Base-by-base conservation (phyloP, 2,113 vertebrate species). In the Motacilla tschutschensis region DNA sequence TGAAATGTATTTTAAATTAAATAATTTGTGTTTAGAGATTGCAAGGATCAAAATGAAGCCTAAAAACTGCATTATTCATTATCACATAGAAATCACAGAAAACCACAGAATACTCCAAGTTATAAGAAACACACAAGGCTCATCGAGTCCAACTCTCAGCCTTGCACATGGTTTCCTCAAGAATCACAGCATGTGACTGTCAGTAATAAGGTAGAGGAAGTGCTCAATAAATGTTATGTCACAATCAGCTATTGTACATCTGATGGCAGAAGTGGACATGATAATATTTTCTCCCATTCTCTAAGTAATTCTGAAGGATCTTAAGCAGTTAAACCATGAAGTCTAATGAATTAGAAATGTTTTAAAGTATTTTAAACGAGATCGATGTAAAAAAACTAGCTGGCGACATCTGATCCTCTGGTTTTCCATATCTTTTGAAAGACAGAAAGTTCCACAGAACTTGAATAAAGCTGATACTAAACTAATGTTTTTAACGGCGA, bases 101-200 rank as follows among this genome's bases (percentile, higher is more conserved):
- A 16, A n/a, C 9, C 22, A 19, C 18, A 25, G 29, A 46, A 17
- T 40, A 25, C 53, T 29, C 19, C 25, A 33, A 60, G 5, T 46
- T 25, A 25, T 6, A 31, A 67, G 46, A 24, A 44, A 25, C 12
- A 38, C 16, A 17, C 13, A 46, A 46, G 19, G 12, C 53, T 33
- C 15, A 81, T 29, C 0, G 0, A 46, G 29, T 53, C 13, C 19
- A 46, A 0, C 10, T 53, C 22, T 33, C 9, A 76, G 13, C 8
- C 13, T 43, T 76, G 29, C 29, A 69, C 20, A 20, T 53, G 46
- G 50, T 7, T 53, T 46, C 24, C 33, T 67, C 28, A 60, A 40
- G 54, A 60, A 46, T 53, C 33, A 24, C 33, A 60, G 16, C 12
- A 18, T 58, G 12, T 18, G 5, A 57, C 29, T 53, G 12, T 44